These are phyloP conservation scores for Morpho deidamia DNA, from an alignment of 2,888 invertebrate species.

Conservation along the genomic window DNA sequence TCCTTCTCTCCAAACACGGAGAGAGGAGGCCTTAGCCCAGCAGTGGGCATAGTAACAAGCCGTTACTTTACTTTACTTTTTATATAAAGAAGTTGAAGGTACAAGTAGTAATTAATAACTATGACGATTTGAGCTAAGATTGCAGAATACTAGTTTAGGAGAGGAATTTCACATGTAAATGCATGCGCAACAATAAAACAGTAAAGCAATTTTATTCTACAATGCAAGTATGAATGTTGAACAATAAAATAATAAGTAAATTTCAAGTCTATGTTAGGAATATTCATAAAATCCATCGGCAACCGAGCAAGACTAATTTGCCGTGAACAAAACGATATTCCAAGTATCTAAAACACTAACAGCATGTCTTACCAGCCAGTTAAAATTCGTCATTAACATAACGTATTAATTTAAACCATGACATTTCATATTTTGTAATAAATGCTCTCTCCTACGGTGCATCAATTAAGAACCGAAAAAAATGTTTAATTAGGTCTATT, in stretches of 20 bases:
- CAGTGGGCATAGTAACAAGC: too few relatives aligned
- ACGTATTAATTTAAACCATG: constrained; percentile 75
- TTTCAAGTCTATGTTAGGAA: constrained; percentile 42
- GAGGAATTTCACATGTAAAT: too few relatives aligned
- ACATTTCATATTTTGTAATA: constrained; percentile 77
- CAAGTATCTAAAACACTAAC: constrained; percentile 59
- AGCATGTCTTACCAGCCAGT: constrained; percentile 62
- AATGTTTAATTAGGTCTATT: constrained; percentile 77
- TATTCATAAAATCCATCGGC: constrained; percentile 58
- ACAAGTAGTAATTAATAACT: too few relatives aligned
- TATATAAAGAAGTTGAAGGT: too few relatives aligned
- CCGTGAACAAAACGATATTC: constrained; percentile 68
- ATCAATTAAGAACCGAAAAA: constrained; percentile 76
- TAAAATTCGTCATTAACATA: constrained; percentile 70
- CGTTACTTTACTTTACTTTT: too few relatives aligned
- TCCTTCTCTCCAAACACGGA: too few relatives aligned
- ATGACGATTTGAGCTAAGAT: too few relatives aligned
- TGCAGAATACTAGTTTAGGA: too few relatives aligned
- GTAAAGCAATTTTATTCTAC: too few relatives aligned
- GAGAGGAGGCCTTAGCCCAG: too few relatives aligned
- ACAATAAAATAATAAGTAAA: constrained; percentile 37
- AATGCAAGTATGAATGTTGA: constrained; percentile 32
- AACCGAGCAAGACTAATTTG: constrained; percentile 67
- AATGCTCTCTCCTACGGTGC: constrained; percentile 72
- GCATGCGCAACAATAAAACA: too few relatives aligned